Conservation (phyloP, 2,113 vertebrate genomes). For the Pandion haliaetus region DNA sequence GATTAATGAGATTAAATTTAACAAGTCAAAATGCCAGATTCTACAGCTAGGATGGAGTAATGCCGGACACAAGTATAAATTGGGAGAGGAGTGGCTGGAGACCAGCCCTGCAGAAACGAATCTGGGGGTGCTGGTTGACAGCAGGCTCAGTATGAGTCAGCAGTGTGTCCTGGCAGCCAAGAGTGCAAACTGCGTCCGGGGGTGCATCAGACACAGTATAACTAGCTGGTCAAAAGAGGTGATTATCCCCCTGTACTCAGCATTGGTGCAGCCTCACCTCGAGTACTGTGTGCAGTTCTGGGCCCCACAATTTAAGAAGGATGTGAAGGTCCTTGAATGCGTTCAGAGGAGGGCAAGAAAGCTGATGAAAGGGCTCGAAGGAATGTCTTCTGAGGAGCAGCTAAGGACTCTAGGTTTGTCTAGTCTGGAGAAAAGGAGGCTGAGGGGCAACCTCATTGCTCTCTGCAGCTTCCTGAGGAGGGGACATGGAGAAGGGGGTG, state of each 20-base stretch:
- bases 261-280: fast-evolving
- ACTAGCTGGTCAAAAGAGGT: neutral
- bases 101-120: neutral
- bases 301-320: no score
- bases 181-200: neutral
- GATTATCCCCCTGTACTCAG: neutral
- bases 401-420: no score
- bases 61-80: fast-evolving
- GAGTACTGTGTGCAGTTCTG: no score
- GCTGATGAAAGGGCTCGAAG: no score
- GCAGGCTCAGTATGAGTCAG: neutral
- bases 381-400: no score
- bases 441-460: no score
- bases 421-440: no score
- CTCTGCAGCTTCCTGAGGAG: no score
- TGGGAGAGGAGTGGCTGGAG: neutral
- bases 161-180: neutral
- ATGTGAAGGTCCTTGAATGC: no score
- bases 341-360: no score
- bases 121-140: neutral
- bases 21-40: neutral
- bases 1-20: neutral
- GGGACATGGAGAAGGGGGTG: neutral
- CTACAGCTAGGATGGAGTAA: neutral
- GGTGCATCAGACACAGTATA: neutral